These are phyloP conservation scores for Acanthopagrus latus DNA, from an alignment of 2,797 vertebrate species.

Conservation along the genomic window DNA sequence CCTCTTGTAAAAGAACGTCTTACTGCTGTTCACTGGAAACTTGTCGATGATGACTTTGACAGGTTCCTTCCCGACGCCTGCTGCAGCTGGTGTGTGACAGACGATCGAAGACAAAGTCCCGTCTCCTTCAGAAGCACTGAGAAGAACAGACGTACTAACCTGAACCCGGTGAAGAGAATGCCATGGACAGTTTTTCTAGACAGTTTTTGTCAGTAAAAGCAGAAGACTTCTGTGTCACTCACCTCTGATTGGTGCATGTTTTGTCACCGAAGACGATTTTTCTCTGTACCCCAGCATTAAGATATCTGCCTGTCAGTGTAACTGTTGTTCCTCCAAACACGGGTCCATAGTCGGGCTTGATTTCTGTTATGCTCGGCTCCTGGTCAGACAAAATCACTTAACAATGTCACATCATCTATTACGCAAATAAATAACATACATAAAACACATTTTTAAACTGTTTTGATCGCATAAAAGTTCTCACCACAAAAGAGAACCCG, in stretches of 20 bases:
- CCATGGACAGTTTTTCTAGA: neutral
- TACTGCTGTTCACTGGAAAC: conserved; percentile 74
- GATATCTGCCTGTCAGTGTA: conserved; percentile 86
- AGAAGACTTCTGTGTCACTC: conserved; percentile 6
- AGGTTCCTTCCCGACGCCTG: conserved; percentile 61
- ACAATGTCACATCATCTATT: neutral
- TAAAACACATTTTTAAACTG: neutral
- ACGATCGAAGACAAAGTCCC: conserved; percentile 73
- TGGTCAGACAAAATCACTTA: conserved; percentile 64
- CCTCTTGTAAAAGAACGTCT: conserved; percentile 87
- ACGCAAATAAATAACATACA: neutral
- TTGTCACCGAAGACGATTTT: conserved; percentile 83
- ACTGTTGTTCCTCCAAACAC: conserved; percentile 89
- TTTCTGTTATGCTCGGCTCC: conserved; percentile 86
- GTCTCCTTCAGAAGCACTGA: conserved; percentile 62
- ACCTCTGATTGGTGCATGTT: conserved; percentile 83
- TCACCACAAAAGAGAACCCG: conserved; percentile 91
- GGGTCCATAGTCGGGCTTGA: conserved; percentile 89
- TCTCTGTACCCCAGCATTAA: conserved; percentile 85
- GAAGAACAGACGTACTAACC: conserved; percentile 20
- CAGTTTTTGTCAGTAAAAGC: neutral
- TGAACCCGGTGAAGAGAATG: neutral
- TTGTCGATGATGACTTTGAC: conserved; percentile 87
- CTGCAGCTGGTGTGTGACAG: conserved; percentile 71
- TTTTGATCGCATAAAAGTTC: conserved; percentile 10